Percentiles rank a stretch among this genome's conserved stretches.
These are phyloP conservation scores for Itoplectis maculator DNA, from an alignment of 2,888 invertebrate species.

Conservation along the genomic window DNA sequence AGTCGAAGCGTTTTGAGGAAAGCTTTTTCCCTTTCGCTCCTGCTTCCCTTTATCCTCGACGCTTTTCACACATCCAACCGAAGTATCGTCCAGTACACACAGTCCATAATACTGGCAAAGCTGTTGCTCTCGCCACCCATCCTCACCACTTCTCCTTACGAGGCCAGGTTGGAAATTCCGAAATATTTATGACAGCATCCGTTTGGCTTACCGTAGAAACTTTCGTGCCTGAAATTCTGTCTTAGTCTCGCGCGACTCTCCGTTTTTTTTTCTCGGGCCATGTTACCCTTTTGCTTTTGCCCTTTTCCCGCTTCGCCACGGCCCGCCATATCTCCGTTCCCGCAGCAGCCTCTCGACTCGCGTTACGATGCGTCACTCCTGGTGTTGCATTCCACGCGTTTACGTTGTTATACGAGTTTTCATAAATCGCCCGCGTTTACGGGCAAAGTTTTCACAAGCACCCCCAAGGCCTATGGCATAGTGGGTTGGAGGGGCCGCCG, in stretches of 20 bases:
- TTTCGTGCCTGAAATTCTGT: conserved; percentile 66
- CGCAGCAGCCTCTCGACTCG: conserved; percentile 55
- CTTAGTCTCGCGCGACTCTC: conserved; percentile 37
- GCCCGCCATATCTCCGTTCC: conserved; percentile 33
- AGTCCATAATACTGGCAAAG: conserved; percentile 16
- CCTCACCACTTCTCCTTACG: conserved; percentile 27
- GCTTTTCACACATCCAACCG: background rate
- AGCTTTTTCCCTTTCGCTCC: conserved; percentile 30
- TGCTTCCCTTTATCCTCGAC: conserved; percentile 33
- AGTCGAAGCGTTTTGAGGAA: conserved; percentile 70
- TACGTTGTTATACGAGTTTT: conserved; percentile 76
- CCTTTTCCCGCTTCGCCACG: background rate
- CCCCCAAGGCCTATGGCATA: conserved; percentile 37
- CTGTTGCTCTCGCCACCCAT: conserved; percentile 26
- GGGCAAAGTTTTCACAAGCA: conserved; percentile 70
- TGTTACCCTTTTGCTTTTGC: background rate
- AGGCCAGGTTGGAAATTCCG: conserved; percentile 70
- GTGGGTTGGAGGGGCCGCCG: conserved; percentile 42
- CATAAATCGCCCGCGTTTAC: conserved; percentile 77
- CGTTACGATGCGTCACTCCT: conserved; percentile 59
- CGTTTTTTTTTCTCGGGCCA: conserved; percentile 5
- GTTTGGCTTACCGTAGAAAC: conserved; percentile 76
- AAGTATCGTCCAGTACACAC: conserved; percentile 11
- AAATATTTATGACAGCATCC: conserved; percentile 78
- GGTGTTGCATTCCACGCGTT: conserved; percentile 72